Evolutionary conservation across 2,888 invertebrate species (phyloP), one percentile per base, ranked within the genome.

Genomic region (Lepidocyrtinus sp.): DNA sequence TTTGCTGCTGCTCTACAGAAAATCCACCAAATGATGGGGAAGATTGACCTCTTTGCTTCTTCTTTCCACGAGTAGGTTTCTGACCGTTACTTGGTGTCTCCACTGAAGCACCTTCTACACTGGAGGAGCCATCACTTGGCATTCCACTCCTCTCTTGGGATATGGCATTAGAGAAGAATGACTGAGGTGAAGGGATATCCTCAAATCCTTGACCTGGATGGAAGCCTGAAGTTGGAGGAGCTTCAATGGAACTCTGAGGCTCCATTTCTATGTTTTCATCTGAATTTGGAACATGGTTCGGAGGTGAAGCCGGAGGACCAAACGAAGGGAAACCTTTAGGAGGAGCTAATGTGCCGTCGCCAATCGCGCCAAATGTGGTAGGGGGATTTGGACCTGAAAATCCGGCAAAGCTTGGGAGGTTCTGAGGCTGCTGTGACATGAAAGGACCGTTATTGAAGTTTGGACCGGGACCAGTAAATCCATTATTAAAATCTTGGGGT

Each of bases 21-120:
- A 50, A 68, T 25, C 50, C 68, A 9, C 68, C 68, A 17, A 50
- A 25, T 19, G 17, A 17, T 46, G 36, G 36, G 17, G 65, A 36
- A 9, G 65, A 22, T 12, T 50, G 67, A 46, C 22, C 17, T 2
- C 21, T n/a, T n/a, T n/a, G 24, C 1, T 24, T 24, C 12, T 68
- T 36, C 36, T 36, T 36, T 36, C 36, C 36, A 7, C 5, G 36
- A 12, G 36, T 7, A 12, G 36, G 12, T 36, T n/a, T n/a, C n/a
- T n/a, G n/a, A n/a, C n/a, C n/a, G n/a, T 36, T 12, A 36, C 12
- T 36, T 5, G 36, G 12, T 36, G 36, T 12, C 36, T 36, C 36
- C 5, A 12, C 36, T 36, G 36, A 36, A 12, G 5, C 12, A 5
- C 5, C 36, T n/a, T n/a, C n/a, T n/a, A n/a, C n/a, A n/a, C n/a